Base-by-base conservation (phyloP, 2,888 invertebrate genomes). In the Lepidonotus clava region DNA sequence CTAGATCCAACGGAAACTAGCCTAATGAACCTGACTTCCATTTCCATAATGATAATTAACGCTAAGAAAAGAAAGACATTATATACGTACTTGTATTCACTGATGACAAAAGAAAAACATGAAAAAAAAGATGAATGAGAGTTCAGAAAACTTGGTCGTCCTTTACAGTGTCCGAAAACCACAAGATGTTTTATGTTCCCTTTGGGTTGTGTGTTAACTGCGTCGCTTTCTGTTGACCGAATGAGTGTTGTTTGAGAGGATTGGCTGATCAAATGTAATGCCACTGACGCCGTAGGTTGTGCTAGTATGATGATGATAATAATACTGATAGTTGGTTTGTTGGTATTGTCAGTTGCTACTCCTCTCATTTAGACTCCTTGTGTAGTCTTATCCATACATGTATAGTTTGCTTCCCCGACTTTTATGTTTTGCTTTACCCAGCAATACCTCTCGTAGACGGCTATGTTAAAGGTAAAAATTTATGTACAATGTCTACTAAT, bases 241-340 rank as follows among this genome's bases (percentile, higher is more conserved):
- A 56, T 61, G 61, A 28, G 21, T 61, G 61, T 61, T 32, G 61
- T 61, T 32, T 24, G 61, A 61, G 61, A 61, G 61, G 11, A 61
- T 28, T 46, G 6, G 61, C 24, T 61, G 11, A 28, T 11, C 24
- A 28, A 61, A 61, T 61, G 61, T 61, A 32, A 61, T 61, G 61
- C 28, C 24, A 61, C n/a, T 18, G 24, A 61, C 28, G 24, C 61
- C 28, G 61, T 61, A 61, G 61, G 61, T 61, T 14, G 14, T 61
- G 61, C 28, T 61, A 61, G 61, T 61, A 61, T 61, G 28, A n/a
- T 28, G 24, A 61, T 61, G 28, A 61, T 61, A 4, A 56, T 56
- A n/a, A 56, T 56, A 32, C 2, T 46, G 46, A 46, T 61, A 61
- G 28, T 61, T 61, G 61, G 61, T 61, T 71, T 71, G 71, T 34